phyloP scores from a whole-genome alignment of 2,797 vertebrate species.

The Anniella stebbinsi region DNA sequence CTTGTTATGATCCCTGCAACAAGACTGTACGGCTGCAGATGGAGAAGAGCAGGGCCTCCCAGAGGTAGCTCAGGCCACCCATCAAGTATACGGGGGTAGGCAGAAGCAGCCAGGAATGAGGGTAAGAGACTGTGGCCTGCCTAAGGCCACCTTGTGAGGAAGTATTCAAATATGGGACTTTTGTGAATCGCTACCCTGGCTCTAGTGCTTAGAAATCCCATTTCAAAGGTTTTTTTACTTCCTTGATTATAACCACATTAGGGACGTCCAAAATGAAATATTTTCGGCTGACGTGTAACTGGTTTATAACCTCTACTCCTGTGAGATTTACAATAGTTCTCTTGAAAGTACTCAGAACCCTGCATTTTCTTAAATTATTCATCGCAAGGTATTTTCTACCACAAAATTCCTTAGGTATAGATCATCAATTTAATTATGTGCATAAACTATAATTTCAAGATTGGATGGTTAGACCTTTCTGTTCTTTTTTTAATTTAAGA shows the following conservation, averaged over 20 bases:
- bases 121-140: background rate
- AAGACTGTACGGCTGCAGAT: background rate
- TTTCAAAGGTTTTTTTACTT: constrained; percentile 29
- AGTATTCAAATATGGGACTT: background rate
- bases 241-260: constrained; percentile 38
- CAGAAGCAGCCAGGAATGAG: background rate
- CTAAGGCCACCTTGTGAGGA: background rate
- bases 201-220: background rate
- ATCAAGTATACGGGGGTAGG: background rate
- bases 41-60: too few relatives aligned
- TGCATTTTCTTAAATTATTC: constrained; percentile 40
- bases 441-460: constrained; percentile 46
- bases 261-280: constrained; percentile 48
- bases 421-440: constrained; percentile 47
- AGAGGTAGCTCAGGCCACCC: background rate
- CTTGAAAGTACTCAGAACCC: background rate
- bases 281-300: constrained; percentile 40
- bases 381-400: constrained; percentile 27
- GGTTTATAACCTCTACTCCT: constrained; percentile 25
- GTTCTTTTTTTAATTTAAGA: constrained; percentile 49
- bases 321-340: constrained; percentile 37
- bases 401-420: constrained; percentile 38
- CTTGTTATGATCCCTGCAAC: background rate
- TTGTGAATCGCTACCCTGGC: background rate
- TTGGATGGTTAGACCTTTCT: background rate